Conservation (phyloP, 1,140 invertebrate species). For the Drosophila nasuta region DNA sequence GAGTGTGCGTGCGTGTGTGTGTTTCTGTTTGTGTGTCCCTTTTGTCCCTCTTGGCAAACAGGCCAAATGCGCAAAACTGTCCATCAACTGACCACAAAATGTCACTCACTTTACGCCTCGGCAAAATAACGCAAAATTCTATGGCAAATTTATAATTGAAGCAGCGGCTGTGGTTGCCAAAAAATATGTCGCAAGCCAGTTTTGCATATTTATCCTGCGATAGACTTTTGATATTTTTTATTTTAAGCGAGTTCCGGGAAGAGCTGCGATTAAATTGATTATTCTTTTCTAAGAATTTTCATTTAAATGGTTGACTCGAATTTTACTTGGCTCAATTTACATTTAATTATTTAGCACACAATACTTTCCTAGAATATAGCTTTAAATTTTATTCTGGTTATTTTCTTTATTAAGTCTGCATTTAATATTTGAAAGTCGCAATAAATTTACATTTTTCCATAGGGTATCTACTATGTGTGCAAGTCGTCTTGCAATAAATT, state of each 20-base stretch:
- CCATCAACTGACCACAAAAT: conserved; percentile 71
- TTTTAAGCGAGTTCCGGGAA: neutral
- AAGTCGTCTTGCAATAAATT: no score
- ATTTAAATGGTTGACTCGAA: no score
- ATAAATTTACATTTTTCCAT: neutral
- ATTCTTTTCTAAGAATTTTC: no score
- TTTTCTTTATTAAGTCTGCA: no score
- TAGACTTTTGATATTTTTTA: neutral
- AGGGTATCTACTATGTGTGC: conserved; percentile 5
- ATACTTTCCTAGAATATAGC: no score
- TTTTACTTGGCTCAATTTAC: no score
- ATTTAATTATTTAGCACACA: no score
- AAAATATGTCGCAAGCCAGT: neutral
- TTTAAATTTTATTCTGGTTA: no score
- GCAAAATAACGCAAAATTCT: conserved; percentile 46
- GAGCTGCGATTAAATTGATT: neutral
- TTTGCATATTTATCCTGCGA: neutral
- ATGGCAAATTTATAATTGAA: conserved; percentile 22
- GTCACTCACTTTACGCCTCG: conserved; percentile 56
- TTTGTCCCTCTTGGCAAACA: conserved; percentile 2
- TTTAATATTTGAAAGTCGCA: no score
- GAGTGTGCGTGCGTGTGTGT: conserved; percentile 5
- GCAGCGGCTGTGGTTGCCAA: conserved; percentile 1
- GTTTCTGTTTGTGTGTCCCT: neutral
- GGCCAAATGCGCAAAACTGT: conserved; percentile 53